Conservation (phyloP, 2,888 invertebrate genomes). For the Agrotis exclamationis region DNA sequence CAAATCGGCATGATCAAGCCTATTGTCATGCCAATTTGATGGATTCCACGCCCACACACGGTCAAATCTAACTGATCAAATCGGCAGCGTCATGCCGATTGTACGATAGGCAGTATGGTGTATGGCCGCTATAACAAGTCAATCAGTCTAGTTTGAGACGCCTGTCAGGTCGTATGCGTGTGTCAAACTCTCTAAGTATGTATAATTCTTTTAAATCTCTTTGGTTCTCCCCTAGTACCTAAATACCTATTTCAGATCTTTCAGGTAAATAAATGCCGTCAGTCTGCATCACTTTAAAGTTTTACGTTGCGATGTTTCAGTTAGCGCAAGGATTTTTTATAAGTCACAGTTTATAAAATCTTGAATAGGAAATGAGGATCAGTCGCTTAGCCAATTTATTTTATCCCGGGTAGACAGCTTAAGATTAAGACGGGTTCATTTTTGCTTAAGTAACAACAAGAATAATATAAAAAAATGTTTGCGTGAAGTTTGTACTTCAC, state of each 20-base stretch:
- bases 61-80: too few species aligned
- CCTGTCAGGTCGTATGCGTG: too few species aligned
- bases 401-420: slow-evolving; percentile 64
- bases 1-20: too few species aligned
- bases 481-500: slow-evolving; percentile 28
- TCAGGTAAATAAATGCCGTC: background rate
- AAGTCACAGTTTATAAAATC: slow-evolving; percentile 60
- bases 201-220: too few species aligned
- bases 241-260: background rate
- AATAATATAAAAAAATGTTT: slow-evolving; percentile 27
- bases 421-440: slow-evolving; percentile 62
- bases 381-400: slow-evolving; percentile 66
- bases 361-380: slow-evolving; percentile 63
- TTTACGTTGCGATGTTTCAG: slow-evolving; percentile 46
- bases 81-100: too few species aligned
- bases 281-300: slow-evolving; percentile 13
- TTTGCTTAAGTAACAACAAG: slow-evolving; percentile 49
- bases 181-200: too few species aligned
- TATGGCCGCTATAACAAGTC: too few species aligned
- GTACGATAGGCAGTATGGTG: too few species aligned
- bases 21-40: too few species aligned
- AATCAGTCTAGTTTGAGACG: too few species aligned
- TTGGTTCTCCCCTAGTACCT: too few species aligned
- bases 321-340: slow-evolving; percentile 38
- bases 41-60: too few species aligned